Conservation (phyloP, 2,113 vertebrate species). For the Ursus arctos region DNA sequence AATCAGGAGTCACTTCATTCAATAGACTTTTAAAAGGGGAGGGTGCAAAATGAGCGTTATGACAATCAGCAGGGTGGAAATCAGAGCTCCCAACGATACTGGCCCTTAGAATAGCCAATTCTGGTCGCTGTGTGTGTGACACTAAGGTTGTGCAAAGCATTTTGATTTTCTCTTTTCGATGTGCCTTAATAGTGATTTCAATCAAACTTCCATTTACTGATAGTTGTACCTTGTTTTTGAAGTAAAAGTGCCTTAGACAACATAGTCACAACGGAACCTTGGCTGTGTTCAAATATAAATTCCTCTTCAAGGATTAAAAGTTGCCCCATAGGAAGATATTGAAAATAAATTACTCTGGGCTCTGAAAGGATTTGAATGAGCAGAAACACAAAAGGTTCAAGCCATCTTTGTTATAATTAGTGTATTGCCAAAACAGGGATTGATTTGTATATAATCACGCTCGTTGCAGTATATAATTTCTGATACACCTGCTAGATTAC, state of each 20-base stretch:
- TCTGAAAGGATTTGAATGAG: background rate
- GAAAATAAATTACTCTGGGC: background rate
- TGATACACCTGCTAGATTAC: background rate
- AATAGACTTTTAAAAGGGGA: background rate
- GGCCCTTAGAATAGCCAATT: accelerated
- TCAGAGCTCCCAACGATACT: accelerated
- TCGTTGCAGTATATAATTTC: background rate
- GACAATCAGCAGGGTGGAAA: background rate
- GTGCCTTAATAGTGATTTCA: background rate
- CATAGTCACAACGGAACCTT: background rate
- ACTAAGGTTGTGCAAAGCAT: too few species aligned
- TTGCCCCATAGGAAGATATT: background rate
- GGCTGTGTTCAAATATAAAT: background rate
- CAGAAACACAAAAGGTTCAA: background rate
- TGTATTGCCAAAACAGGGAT: background rate
- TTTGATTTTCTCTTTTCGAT: background rate
- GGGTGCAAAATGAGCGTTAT: background rate
- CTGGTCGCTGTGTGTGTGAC: accelerated
- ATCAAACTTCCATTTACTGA: background rate
- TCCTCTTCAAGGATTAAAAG: background rate
- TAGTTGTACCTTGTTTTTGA: background rate
- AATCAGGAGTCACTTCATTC: too few species aligned
- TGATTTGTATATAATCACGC: background rate
- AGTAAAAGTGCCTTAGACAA: background rate
- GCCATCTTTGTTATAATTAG: background rate